Evolutionary conservation across 2,113 vertebrate species (phyloP).

Genomic region (Caretta caretta): DNA sequence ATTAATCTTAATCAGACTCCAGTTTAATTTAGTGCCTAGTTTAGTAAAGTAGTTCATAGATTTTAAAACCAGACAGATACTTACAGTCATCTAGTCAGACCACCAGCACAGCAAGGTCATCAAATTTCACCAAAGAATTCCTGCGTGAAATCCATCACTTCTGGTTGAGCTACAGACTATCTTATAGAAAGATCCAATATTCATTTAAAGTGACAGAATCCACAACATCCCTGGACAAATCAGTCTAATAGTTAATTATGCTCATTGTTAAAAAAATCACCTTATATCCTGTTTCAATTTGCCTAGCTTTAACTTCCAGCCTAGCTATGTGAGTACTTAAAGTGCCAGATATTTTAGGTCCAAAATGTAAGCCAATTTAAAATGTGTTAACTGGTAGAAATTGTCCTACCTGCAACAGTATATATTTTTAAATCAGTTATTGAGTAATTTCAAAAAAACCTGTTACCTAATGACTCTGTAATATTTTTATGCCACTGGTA

Average conservation of each 20-base stretch:
- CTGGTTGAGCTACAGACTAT: neutral
- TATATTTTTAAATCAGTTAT: neutral
- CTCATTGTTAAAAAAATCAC: neutral
- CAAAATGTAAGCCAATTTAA: neutral
- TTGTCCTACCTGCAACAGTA: neutral
- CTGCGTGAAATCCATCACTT: neutral
- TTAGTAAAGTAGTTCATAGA: neutral
- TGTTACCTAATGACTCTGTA: neutral
- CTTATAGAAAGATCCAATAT: neutral
- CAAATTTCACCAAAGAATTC: neutral
- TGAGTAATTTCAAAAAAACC: neutral
- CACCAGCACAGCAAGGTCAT: neutral
- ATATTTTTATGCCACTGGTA: neutral
- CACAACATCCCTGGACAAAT: neutral
- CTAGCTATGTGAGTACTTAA: neutral
- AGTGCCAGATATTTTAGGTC: neutral
- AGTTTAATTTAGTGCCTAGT: neutral
- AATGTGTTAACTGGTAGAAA: neutral
- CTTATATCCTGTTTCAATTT: neutral
- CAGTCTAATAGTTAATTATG: neutral
- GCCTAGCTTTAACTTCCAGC: neutral
- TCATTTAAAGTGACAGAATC: neutral
- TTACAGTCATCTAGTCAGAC: neutral
- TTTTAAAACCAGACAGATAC: neutral
- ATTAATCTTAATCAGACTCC: neutral